Evolutionary conservation across 2,797 vertebrate genomes (phyloP), one percentile per base, ranked within the genome.

Genomic region (Silurus aristotelis): DNA sequence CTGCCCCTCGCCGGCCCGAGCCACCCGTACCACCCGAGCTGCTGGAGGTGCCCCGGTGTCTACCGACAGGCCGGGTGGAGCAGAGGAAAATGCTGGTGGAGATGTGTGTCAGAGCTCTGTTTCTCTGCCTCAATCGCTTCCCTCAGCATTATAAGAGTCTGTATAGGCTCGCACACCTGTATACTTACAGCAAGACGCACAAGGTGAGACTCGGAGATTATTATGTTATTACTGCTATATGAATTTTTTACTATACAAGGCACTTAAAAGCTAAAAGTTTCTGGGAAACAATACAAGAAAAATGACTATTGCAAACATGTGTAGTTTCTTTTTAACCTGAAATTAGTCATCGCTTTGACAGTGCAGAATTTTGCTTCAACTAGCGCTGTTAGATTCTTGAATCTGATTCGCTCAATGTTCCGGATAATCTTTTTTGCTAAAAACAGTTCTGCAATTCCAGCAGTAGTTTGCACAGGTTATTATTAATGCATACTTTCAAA

Each of bases 131-230:
- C 73, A 93, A 97, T 89, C 98, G 98, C 86, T 99, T 98, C 89
- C 98, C 98, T 0, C 98, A 99, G 94, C 98, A 99, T 94, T 99
- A 99, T 93, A 99, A 99, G 94, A 99, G 98, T 87, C 96, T 99
- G 71, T 99, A 99, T 92, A 95, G 98, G 1, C 91, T 99, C 93
- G 98, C 98, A 2, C 97, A 95, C 90, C 97, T 99, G 80, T 99
- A 99, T 86, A 92, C 94, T 9, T 96, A 95, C 94, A 98, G 98
- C 95, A 96, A 94, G 85, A 97, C 95, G 0, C 97, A 99, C 90
- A 96, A 95, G 96, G 98, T 99, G 87, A 95, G 95, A 86, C 61
- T 9, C 58, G 10, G 9, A 71, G n/a, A 5, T 46, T n/a, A 46
- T 17, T 22, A 14, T 58, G 75, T 19, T 60, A 73, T 6, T 52